Evolutionary conservation across 2,113 vertebrate species (phyloP).

Genomic region (Anoura caudifer): DNA sequence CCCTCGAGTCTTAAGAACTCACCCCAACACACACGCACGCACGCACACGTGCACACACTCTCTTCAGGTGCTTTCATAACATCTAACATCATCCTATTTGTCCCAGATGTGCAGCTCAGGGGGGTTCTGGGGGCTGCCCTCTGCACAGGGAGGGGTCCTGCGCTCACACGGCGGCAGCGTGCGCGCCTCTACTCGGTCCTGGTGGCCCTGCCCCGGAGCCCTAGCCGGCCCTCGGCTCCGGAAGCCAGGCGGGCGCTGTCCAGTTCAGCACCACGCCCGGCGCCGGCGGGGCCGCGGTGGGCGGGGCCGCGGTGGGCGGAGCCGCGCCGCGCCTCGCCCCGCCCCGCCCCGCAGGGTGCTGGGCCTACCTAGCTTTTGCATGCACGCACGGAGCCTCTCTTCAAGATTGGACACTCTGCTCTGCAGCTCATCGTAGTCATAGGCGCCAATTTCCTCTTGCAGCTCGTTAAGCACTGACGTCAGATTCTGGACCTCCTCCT

Average conservation of each 20-base stretch:
- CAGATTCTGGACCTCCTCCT: slow-evolving; percentile 99
- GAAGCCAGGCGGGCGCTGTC: slow-evolving; percentile 47
- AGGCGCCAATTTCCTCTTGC: slow-evolving; percentile 99
- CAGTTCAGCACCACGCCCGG: slow-evolving; percentile 75
- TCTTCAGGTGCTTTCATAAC: not conserved
- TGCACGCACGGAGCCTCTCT: slow-evolving; percentile 99
- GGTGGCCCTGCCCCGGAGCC: not conserved
- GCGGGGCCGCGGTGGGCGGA: not conserved
- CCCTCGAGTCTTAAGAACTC: not conserved
- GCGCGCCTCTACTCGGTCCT: not conserved
- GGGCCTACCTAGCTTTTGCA: slow-evolving; percentile 99
- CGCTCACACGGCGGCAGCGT: not conserved
- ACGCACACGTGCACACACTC: fast-evolving
- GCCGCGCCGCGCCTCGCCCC: slow-evolving; percentile 58
- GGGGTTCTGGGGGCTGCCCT: not conserved
- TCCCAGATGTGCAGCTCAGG: not conserved
- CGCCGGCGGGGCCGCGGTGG: slow-evolving; percentile 54
- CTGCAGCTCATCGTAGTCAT: slow-evolving; percentile 99
- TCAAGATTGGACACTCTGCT: slow-evolving; percentile 99
- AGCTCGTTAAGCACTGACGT: slow-evolving; percentile 98
- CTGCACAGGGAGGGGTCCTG: fast-evolving
- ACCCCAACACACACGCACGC: fast-evolving
- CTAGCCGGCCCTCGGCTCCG: not conserved
- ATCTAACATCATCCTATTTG: not conserved
- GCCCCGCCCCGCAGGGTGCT: slow-evolving; percentile 79